Conservation (phyloP, 1,140 invertebrate genomes). For the Drosophila eugracilis region DNA sequence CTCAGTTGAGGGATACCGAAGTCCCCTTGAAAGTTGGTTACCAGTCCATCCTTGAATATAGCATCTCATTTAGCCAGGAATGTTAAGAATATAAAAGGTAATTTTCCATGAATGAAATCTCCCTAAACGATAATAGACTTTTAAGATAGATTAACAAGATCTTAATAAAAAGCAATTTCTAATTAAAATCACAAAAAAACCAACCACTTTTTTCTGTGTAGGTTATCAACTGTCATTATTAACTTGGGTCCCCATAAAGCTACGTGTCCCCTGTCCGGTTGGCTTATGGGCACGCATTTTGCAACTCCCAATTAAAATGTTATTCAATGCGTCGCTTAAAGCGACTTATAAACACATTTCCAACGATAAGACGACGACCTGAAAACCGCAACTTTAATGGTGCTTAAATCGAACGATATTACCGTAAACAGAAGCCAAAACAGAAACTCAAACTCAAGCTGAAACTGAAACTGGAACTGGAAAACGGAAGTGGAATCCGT, state of each 20-base stretch:
- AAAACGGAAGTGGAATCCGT: slow-evolving; percentile 34
- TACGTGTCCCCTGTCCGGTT: slow-evolving; percentile 41
- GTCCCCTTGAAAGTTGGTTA: no score
- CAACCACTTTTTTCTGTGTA: slow-evolving; percentile 10
- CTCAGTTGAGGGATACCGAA: no score
- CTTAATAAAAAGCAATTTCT: no score
- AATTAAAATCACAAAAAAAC: no score
- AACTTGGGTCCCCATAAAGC: slow-evolving; percentile 26
- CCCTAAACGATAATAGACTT: no score
- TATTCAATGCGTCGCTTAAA: slow-evolving; percentile 65
- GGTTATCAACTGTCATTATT: slow-evolving; percentile 41
- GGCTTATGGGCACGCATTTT: slow-evolving; percentile 73
- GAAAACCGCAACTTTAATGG: slow-evolving; percentile 14
- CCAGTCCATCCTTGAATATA: no score
- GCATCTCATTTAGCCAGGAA: no score
- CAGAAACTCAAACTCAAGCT: slow-evolving; percentile 36
- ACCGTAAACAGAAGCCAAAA: slow-evolving; percentile 29
- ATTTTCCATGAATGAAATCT: no score
- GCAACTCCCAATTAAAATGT: slow-evolving; percentile 72
- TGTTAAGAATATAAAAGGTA: no score
- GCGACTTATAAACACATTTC: slow-evolving; percentile 58
- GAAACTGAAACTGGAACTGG: slow-evolving; percentile 36
- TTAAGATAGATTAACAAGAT: no score
- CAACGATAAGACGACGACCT: slow-evolving; percentile 45
- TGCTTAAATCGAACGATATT: slow-evolving; percentile 28